phyloP scores from a whole-genome alignment of 2,113 vertebrate species.

The Myotis davidii region DNA sequence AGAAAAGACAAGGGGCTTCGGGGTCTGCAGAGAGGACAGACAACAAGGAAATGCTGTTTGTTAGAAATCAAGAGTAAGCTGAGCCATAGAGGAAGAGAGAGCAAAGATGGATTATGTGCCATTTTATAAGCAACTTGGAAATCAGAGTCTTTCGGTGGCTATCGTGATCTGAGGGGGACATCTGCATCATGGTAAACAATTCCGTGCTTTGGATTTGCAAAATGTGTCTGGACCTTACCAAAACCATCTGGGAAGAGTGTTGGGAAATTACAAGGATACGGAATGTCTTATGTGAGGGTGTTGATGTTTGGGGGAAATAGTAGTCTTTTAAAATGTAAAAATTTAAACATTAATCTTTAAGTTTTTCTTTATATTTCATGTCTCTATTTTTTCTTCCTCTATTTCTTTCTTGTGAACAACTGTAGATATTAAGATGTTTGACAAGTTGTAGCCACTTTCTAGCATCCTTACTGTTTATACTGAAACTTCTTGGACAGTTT shows the following conservation, averaged over 20 bases:
- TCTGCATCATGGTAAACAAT: slow-evolving; percentile 70
- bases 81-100: slow-evolving; percentile 80
- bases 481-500: slow-evolving; percentile 30
- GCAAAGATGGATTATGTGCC: slow-evolving; percentile 79
- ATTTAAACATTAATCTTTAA: slow-evolving; percentile 9
- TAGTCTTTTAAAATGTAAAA: slow-evolving; percentile 37
- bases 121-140: slow-evolving; percentile 72
- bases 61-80: slow-evolving; percentile 89
- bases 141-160: slow-evolving; percentile 53
- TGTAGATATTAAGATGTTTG: slow-evolving; percentile 26
- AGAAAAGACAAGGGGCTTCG: slow-evolving; percentile 89
- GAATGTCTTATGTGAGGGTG: slow-evolving; percentile 12
- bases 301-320: slow-evolving; percentile 9
- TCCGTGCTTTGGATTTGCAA: slow-evolving; percentile 59
- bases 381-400: slow-evolving; percentile 20
- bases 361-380: slow-evolving; percentile 8
- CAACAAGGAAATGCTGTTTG: slow-evolving; percentile 89
- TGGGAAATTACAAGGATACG: not conserved
- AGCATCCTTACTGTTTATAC: slow-evolving; percentile 16
- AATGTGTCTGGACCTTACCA: slow-evolving; percentile 6
- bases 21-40: slow-evolving; percentile 82
- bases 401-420: not conserved
- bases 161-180: slow-evolving; percentile 67
- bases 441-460: slow-evolving; percentile 18
- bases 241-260: not conserved